Evolutionary conservation across 2,797 vertebrate species (phyloP), one percentile per base, ranked within the genome.

Genomic region (Coregonus sp.): DNA sequence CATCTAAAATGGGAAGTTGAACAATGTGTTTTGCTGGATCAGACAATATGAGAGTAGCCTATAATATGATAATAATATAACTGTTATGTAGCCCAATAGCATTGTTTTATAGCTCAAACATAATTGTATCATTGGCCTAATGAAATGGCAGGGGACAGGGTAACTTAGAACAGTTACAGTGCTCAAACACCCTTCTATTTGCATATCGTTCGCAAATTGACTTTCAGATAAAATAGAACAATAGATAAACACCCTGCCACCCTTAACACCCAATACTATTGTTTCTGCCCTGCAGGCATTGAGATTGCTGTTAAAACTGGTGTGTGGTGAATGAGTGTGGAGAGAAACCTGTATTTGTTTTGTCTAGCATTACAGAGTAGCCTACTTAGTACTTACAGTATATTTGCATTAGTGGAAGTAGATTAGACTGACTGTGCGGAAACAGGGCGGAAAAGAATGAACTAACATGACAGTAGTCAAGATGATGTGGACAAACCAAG

Each of bases 401-500:
- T 9, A 0, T 61, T 9, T 61, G 20, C 59, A 25, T 25, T 20
- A 61, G n/a, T 31, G 31, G 65, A 31, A 67, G 65, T 35, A 33
- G 65, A 67, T 35, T 14, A 4, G 65, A 31, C 15, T 61, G 65
- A 67, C 14, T 35, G 65, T 67, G 25, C 25, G 40, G 3, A 6
- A 67, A 33, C 29, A 5, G 31, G 29, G 14, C 5, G 65, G 15
- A 31, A 15, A 40, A 35, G 1, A 35, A 67, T 5, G 0, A 15
- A n/a, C 40, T 20, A 5, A 51, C n/a, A 25, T 12, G 50, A 50
- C 70, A 9, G 50, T 29, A 54, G 50, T 40, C 9, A 2, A 72
- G 51, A 72, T 52, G 69, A 70, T 72, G 70, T 72, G 70, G 70
- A 50, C 70, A 18, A 56, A 72, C 51, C 29, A 52, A 35, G 25